Conservation (phyloP, 2,888 invertebrate genomes). For the Athalia circularis region DNA sequence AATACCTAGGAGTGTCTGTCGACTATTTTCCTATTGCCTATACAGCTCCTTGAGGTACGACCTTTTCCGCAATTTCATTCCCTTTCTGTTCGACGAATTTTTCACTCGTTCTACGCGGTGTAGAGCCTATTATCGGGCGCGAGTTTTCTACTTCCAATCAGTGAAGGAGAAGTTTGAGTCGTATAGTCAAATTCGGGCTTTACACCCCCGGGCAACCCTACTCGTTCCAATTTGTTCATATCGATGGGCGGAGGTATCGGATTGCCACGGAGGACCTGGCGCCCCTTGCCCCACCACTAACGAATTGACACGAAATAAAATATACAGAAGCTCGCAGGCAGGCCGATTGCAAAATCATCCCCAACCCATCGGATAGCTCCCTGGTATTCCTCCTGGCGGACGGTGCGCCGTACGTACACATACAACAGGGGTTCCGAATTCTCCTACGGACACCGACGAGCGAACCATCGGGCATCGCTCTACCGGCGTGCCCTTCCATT, state of each 20-base stretch:
- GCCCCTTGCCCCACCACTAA: conserved; percentile 53
- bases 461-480: conserved; percentile 35
- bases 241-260: conserved; percentile 30
- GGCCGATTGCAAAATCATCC: conserved; percentile 64
- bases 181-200: neutral
- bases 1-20: conserved; percentile 9
- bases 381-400: conserved; percentile 18
- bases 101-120: no score
- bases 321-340: conserved; percentile 38
- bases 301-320: conserved; percentile 61
- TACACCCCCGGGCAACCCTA: neutral
- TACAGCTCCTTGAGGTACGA: conserved; percentile 44
- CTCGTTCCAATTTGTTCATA: conserved; percentile 43
- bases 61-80: conserved; percentile 52
- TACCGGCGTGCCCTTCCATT: conserved; percentile 54
- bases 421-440: neutral
- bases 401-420: neutral
- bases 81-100: neutral
- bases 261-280: conserved; percentile 37
- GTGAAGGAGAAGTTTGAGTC: neutral
- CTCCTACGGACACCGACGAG: conserved; percentile 9
- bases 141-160: no score
- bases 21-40: conserved; percentile 2
- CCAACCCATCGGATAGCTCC: conserved; percentile 28
- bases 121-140: no score